Conservation (phyloP, 2,113 vertebrate genomes). For the Typhlomys cinereus region DNA sequence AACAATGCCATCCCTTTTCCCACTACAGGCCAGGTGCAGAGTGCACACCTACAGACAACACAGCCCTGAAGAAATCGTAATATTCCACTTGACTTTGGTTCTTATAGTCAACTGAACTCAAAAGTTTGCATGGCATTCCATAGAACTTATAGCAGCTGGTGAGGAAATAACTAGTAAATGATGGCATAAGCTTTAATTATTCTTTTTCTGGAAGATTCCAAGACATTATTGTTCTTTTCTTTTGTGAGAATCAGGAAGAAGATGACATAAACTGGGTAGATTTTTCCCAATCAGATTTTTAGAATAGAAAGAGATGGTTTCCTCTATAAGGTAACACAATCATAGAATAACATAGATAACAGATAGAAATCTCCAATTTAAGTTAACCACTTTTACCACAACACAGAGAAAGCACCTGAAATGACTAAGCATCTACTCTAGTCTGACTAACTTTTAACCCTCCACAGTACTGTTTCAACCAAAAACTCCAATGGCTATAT, state of each 20-base stretch:
- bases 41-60: neutral
- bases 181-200: slow-evolving; percentile 11
- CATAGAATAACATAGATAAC: no score
- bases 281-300: slow-evolving; percentile 12
- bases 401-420: neutral
- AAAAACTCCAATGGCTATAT: neutral
- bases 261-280: neutral
- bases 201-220: neutral
- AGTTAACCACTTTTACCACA: neutral
- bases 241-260: neutral
- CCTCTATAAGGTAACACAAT: no score
- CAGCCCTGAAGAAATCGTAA: neutral
- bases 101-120: neutral
- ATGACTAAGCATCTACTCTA: neutral
- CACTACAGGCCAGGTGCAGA: neutral
- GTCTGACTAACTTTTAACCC: neutral
- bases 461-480: neutral
- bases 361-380: neutral
- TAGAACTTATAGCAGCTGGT: neutral
- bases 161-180: neutral
- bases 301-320: neutral
- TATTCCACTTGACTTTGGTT: neutral
- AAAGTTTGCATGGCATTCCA: neutral
- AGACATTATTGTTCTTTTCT: neutral
- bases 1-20: neutral